Evolutionary conservation across 2,113 vertebrate species (phyloP), one percentile per base, ranked within the genome.

Genomic region (Aix galericulata): DNA sequence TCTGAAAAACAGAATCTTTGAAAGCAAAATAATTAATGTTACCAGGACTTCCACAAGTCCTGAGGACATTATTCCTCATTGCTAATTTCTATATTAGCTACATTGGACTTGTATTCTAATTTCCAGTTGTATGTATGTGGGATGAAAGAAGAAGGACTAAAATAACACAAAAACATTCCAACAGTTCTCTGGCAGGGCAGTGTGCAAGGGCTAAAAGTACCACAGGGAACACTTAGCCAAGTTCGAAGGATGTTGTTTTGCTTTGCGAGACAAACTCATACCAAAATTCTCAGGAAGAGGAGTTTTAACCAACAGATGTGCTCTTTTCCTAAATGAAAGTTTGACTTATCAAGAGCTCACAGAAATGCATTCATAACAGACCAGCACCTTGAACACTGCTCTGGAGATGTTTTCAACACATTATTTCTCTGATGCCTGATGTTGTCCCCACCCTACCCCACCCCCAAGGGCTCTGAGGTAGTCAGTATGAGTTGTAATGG

Each of bases 171-270:
- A 77, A 14, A 2, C 62, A 23, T 36, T 71, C 21, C 68, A 83
- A 23, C 32, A 58, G 44, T 73, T 69, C 27, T 1, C 27, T 53
- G 29, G 3, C 40, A 27, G 64, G 27, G 13, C 64, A 84, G 17
- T 11, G 83, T n/a, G 20, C 44, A 74, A 83, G 40, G 40, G 31
- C n/a, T 86, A 72, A 80, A 86, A 11, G 8, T 55, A 17, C 48
- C 48, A 17, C 40, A 80, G 60, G 29, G 23, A 73, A 15, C 17
- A 62, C 40, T 88, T 80, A 82, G 38, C 44, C 44, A 91, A 91
- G 94, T 95, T 97, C 80, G 91, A 95, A 97, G 94, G 94, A 98
- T 89, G 96, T 96, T 95, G 91, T 97, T 98, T 97, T 96, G 95
- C 97, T 98, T 97, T 93, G 97, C 96, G 97, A 97, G 94, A 97